Percentiles rank a stretch among this genome's conserved stretches.
Conservation (phyloP, 1,140 invertebrate species). For the Lepidurus couesii region DNA sequence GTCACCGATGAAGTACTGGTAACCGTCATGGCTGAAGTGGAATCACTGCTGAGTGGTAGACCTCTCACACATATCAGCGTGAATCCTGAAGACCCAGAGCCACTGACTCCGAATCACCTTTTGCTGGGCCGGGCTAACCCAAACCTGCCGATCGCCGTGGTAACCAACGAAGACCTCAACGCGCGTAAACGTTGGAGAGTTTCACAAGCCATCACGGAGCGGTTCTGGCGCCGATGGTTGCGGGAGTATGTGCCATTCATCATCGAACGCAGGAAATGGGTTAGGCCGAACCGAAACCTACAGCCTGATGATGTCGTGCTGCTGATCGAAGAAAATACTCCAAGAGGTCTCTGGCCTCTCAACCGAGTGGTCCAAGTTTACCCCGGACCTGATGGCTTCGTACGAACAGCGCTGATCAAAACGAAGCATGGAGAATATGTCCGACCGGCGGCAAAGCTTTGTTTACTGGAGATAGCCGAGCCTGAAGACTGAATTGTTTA, state of each 20-base stretch:
- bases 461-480: neutral
- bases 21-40: constrained; percentile 32
- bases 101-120: constrained; percentile 35
- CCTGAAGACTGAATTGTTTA: too few species aligned
- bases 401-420: constrained; percentile 21
- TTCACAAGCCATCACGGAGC: constrained; percentile 28
- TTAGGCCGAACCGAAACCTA: neutral
- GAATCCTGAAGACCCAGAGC: constrained; percentile 24
- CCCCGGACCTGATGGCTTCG: constrained; percentile 28
- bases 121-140: constrained; percentile 26
- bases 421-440: neutral
- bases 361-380: constrained; percentile 24
- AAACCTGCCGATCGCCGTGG: neutral
- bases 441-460: constrained; percentile 30
- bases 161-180: constrained; percentile 25
- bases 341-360: constrained; percentile 34
- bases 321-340: constrained; percentile 26
- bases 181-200: constrained; percentile 16
- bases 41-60: constrained; percentile 30
- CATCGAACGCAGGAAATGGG: constrained; percentile 30
- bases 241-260: constrained; percentile 31
- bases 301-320: constrained; percentile 31
- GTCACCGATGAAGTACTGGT: constrained; percentile 30
- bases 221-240: constrained; percentile 35
- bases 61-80: constrained; percentile 31